These are phyloP conservation scores for Jaculus jaculus DNA, from an alignment of 2,113 vertebrate species.

Conservation along the genomic window DNA sequence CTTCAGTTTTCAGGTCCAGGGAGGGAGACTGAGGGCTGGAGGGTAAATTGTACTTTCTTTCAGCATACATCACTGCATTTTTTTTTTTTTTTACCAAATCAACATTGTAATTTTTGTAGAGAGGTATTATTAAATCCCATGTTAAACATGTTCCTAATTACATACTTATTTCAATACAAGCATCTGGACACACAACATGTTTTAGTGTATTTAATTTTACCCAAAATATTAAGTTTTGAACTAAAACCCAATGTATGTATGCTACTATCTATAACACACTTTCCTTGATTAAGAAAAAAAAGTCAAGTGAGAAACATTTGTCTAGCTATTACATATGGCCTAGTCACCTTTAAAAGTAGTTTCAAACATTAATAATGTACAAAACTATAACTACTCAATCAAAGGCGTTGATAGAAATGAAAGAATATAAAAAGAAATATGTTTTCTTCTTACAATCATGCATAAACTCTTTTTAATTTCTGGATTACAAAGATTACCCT, in stretches of 20 bases:
- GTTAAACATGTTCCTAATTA: not conserved
- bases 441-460: not conserved
- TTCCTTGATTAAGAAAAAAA: constrained; percentile 34
- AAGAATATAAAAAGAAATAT: not conserved
- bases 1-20: constrained; percentile 44
- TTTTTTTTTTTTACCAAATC: constrained; percentile 69
- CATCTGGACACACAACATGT: not conserved
- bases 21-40: not conserved
- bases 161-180: not conserved
- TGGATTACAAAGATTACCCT: constrained; percentile 47
- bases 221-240: not conserved
- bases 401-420: not conserved
- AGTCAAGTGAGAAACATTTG: constrained; percentile 47
- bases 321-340: not conserved
- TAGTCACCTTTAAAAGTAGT: constrained; percentile 57
- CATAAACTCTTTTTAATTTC: not conserved
- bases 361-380: constrained; percentile 38
- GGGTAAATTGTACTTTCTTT: constrained; percentile 48
- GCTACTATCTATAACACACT: not conserved
- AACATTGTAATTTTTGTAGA: not conserved
- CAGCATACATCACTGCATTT: constrained; percentile 61
- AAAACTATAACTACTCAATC: not conserved
- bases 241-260: not conserved
- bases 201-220: not conserved
- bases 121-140: not conserved